Conservation (phyloP, 2,888 invertebrate species). For the Sepiola atlantica region DNA sequence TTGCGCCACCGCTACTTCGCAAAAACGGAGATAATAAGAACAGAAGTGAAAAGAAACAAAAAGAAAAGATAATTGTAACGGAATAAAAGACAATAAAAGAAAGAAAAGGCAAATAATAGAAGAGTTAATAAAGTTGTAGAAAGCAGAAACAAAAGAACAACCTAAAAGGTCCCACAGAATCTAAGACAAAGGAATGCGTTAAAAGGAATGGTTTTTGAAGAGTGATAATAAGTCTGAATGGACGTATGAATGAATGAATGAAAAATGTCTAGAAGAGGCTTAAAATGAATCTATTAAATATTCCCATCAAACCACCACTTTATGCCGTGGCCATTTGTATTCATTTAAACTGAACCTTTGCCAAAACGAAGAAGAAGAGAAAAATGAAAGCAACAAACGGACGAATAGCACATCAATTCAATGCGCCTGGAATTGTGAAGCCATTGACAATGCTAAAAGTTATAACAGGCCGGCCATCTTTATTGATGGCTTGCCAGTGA, state of each 20-base stretch:
- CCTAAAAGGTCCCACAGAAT: neutral
- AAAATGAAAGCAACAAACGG: neutral
- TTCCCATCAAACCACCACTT: neutral
- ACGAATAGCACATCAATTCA: neutral
- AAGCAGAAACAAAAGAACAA: too few species aligned
- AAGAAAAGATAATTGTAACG: too few species aligned
- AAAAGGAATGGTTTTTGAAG: neutral
- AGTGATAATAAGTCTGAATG: neutral
- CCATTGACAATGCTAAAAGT: constrained; percentile 9
- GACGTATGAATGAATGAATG: neutral
- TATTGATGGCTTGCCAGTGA: constrained; percentile 7
- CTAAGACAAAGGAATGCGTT: neutral
- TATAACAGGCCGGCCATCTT: neutral
- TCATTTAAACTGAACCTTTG: neutral
- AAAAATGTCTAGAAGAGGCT: neutral
- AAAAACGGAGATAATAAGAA: too few species aligned
- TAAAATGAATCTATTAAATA: neutral
- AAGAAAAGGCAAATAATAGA: too few species aligned
- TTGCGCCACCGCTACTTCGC: too few species aligned
- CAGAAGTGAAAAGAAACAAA: too few species aligned
- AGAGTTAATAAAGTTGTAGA: too few species aligned
- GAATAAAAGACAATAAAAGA: too few species aligned
- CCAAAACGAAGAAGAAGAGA: neutral
- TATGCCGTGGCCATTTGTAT: neutral
- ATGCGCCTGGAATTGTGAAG: neutral